Evolutionary conservation across 1,140 invertebrate species (phyloP).

Genomic region (Drosophila virilis): DNA sequence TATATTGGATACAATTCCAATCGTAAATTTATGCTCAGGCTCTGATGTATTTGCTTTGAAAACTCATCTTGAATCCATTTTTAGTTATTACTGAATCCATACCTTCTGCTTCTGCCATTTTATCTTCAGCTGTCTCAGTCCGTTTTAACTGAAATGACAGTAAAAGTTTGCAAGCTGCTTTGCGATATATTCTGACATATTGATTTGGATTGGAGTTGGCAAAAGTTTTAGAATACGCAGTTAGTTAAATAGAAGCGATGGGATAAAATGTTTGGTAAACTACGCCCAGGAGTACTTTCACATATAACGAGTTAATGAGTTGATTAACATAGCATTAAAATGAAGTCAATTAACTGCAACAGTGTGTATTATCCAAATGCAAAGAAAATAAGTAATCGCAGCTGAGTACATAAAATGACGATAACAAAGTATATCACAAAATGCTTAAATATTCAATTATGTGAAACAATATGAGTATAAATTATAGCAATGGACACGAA

Average conservation of each 20-base stretch:
- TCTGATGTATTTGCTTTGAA: not conserved
- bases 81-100: no score
- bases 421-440: conserved; percentile 34
- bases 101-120: no score
- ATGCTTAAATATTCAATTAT: conserved; percentile 76
- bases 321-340: conserved; percentile 5
- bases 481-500: no score
- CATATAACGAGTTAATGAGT: conserved; percentile 8
- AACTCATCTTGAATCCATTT: no score
- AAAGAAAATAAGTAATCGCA: conserved; percentile 43
- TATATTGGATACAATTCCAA: not conserved
- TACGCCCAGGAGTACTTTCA: not conserved
- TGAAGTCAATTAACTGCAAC: conserved; percentile 45
- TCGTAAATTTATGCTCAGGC: not conserved
- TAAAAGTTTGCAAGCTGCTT: conserved; percentile 65
- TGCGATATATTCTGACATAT: conserved; percentile 46
- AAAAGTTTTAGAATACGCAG: conserved; percentile 24
- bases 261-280: conserved; percentile 4
- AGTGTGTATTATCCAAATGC: conserved; percentile 30
- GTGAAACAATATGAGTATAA: conserved; percentile 28
- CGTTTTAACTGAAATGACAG: conserved; percentile 12
- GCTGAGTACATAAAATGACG: conserved; percentile 34
- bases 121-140: not conserved
- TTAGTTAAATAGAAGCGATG: conserved; percentile 7
- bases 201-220: conserved; percentile 27